Evolutionary conservation across 2,113 vertebrate genomes (phyloP).

Genomic region (Thunnus maccoyii): DNA sequence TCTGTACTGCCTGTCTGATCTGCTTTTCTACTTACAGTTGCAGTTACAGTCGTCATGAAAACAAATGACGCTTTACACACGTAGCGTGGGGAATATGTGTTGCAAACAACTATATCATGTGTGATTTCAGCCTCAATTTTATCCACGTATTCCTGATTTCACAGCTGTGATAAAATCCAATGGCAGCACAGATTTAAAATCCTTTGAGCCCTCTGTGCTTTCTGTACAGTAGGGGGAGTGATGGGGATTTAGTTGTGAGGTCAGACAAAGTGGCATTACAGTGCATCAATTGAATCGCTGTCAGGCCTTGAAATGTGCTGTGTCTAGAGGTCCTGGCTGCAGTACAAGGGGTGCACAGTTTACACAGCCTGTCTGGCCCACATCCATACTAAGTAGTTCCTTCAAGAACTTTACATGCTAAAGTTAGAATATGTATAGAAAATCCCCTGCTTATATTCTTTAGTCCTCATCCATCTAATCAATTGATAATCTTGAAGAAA

Average conservation of each 20-base stretch:
- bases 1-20: constrained; percentile 32
- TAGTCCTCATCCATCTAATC: not conserved
- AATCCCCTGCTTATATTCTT: not conserved
- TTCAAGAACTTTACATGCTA: not conserved
- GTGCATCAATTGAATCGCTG: constrained; percentile 29
- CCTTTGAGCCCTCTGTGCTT: constrained; percentile 36
- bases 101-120: constrained; percentile 12
- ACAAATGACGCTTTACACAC: constrained; percentile 58
- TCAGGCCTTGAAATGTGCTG: constrained; percentile 38
- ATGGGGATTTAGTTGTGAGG: constrained; percentile 55
- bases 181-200: constrained; percentile 17
- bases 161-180: constrained; percentile 24
- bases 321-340: constrained; percentile 32
- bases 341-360: constrained; percentile 15
- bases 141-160: constrained; percentile 1
- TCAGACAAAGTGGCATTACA: constrained; percentile 56
- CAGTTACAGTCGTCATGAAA: constrained; percentile 60
- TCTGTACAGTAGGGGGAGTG: constrained; percentile 68
- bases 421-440: not conserved
- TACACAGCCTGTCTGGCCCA: constrained; percentile 5
- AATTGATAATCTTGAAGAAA: not conserved
- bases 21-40: constrained; percentile 61
- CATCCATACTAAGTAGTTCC: not conserved
- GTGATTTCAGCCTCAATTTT: not conserved
- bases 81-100: constrained; percentile 8